These are phyloP conservation scores for Eristalis pertinax DNA, from an alignment of 2,888 invertebrate species.

Conservation along the genomic window DNA sequence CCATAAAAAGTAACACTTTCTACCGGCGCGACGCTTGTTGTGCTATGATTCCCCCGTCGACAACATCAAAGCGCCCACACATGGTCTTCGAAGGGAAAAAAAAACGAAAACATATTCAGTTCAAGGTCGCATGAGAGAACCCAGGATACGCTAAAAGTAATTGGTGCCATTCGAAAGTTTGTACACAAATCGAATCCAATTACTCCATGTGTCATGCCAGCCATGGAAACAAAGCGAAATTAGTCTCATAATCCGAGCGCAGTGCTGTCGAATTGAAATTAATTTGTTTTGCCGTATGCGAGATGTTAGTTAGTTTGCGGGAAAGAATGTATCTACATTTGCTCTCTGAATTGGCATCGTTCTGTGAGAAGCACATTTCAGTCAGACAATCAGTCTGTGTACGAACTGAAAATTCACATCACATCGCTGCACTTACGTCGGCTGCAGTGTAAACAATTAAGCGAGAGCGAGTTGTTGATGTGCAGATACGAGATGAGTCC, in stretches of 20 bases:
- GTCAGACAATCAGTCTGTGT: background rate
- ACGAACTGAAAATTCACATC: background rate
- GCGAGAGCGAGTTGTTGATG: background rate
- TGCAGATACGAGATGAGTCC: background rate
- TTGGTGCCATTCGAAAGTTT: background rate
- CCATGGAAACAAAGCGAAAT: background rate
- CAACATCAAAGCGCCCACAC: background rate
- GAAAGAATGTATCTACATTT: background rate
- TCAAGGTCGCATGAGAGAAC: background rate
- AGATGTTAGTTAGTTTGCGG: background rate
- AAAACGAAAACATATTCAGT: background rate
- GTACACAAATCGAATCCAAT: conserved; percentile 11
- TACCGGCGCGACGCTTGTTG: background rate
- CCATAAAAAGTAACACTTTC: background rate
- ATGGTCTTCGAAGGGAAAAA: background rate
- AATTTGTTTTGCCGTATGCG: background rate
- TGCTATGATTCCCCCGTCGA: background rate
- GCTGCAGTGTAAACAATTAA: conserved; percentile 15
- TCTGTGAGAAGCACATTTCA: background rate
- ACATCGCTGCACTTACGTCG: background rate
- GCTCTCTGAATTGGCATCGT: background rate
- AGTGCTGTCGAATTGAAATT: conserved; percentile 4
- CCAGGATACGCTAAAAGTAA: background rate
- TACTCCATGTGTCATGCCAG: background rate
- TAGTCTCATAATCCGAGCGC: background rate